Conservation (phyloP, 2,888 invertebrate genomes). For the Linnaemya tessellans region DNA sequence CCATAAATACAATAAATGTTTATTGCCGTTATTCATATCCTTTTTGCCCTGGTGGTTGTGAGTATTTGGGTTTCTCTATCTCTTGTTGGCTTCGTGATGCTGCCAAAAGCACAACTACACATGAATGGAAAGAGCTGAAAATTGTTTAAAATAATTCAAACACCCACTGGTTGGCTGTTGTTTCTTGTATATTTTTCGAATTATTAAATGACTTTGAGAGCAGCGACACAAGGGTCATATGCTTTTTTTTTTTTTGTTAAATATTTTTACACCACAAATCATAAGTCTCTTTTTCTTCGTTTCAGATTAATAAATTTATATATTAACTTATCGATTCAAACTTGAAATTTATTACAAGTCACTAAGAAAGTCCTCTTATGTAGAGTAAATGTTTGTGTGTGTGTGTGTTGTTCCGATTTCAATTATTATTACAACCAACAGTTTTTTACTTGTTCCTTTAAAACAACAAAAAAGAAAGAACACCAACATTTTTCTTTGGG, state of each 20-base stretch:
- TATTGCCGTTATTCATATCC: constrained; percentile 44
- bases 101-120: constrained; percentile 43
- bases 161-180: constrained; percentile 52
- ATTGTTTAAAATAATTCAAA: constrained; percentile 61
- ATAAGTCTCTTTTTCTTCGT: constrained; percentile 20
- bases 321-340: constrained; percentile 15
- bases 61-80: constrained; percentile 2
- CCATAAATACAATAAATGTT: constrained; percentile 67
- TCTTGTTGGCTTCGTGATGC: background rate
- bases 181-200: background rate
- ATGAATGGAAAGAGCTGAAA: constrained; percentile 20
- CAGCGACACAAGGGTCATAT: constrained; percentile 57
- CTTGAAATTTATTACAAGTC: background rate
- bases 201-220: constrained; percentile 21
- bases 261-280: constrained; percentile 57
- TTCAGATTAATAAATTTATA: constrained; percentile 26
- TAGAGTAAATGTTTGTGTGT: background rate
- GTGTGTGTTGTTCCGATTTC: background rate
- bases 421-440: no score
- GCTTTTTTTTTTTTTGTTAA: constrained; percentile 30
- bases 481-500: constrained; percentile 23
- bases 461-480: no score
- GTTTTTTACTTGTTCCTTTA: no score
- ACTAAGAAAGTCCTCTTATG: background rate
- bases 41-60: background rate